phyloP scores from a whole-genome alignment of 92 coral and sea anemone genomes.

The Plumapathes pennacea region DNA sequence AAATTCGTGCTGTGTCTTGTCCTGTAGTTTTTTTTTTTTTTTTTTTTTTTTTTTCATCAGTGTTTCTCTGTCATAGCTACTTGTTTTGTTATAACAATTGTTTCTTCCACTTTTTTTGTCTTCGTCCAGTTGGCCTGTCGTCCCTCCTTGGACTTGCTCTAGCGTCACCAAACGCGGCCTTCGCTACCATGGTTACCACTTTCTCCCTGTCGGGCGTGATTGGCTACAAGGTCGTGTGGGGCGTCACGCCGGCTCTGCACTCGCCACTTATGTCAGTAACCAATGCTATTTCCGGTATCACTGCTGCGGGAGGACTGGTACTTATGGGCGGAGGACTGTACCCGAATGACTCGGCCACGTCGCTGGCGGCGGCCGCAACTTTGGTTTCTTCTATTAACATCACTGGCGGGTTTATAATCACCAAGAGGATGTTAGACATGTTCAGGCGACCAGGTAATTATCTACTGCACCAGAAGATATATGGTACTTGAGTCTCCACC shows the following conservation, averaged over 20 bases:
- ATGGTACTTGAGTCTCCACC: no score
- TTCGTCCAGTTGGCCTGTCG: constrained; percentile 76
- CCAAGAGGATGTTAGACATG: constrained; percentile 99
- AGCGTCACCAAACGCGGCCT: constrained; percentile 90
- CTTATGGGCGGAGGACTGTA: constrained; percentile 92
- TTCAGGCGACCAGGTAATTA: constrained; percentile 97
- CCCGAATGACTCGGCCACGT: constrained; percentile 80
- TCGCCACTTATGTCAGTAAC: constrained; percentile 99
- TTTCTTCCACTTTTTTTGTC: constrained; percentile 6
- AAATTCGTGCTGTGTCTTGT: no score
- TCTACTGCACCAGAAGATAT: no score
- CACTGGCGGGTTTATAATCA: constrained; percentile 97
- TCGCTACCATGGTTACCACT: constrained; percentile 97
- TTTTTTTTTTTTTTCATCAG: background rate
- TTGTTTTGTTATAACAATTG: no score
- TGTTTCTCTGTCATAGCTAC: background rate
- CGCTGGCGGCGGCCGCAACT: constrained; percentile 87
- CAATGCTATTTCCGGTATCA: constrained; percentile 97
- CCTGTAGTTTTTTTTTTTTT: no score
- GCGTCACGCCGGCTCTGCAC: constrained; percentile 95
- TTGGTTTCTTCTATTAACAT: constrained; percentile 93
- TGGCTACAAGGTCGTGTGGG: constrained; percentile 99
- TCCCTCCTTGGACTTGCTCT: constrained; percentile 82
- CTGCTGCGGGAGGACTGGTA: constrained; percentile 98
- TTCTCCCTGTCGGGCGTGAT: constrained; percentile 99